Evolutionary conservation across 2,113 vertebrate species (phyloP).

Genomic region (Limnothrissa miodon): DNA sequence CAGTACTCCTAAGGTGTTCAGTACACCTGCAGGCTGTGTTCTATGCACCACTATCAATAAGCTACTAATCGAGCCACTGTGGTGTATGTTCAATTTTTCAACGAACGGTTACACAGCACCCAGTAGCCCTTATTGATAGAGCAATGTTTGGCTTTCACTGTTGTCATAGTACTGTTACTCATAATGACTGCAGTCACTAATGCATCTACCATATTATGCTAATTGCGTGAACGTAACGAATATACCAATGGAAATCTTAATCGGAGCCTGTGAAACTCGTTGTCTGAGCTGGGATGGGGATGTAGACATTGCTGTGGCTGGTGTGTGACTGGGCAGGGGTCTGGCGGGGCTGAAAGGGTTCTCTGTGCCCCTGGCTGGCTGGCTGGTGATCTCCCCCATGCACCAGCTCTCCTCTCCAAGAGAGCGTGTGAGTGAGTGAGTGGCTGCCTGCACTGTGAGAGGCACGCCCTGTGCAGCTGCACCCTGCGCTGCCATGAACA

Average conservation of each 20-base stretch:
- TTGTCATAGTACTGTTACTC: background rate
- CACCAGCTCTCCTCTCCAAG: conserved; percentile 27
- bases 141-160: background rate
- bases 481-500: conserved; percentile 43
- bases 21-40: background rate
- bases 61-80: background rate
- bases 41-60: background rate
- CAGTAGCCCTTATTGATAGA: background rate
- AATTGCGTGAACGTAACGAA: background rate
- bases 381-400: background rate
- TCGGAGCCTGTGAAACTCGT: background rate
- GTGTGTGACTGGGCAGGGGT: background rate
- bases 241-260: background rate
- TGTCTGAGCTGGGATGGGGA: background rate
- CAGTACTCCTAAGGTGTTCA: background rate
- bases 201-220: background rate
- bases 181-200: background rate
- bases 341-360: conserved; percentile 34
- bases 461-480: conserved; percentile 45
- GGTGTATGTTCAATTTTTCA: background rate
- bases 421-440: conserved; percentile 33
- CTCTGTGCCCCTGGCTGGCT: conserved; percentile 41
- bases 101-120: background rate
- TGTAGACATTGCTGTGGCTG: background rate
- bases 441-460: conserved; percentile 25